Conservation (phyloP, 1,140 invertebrate genomes). For the Monochamus saltuarius region DNA sequence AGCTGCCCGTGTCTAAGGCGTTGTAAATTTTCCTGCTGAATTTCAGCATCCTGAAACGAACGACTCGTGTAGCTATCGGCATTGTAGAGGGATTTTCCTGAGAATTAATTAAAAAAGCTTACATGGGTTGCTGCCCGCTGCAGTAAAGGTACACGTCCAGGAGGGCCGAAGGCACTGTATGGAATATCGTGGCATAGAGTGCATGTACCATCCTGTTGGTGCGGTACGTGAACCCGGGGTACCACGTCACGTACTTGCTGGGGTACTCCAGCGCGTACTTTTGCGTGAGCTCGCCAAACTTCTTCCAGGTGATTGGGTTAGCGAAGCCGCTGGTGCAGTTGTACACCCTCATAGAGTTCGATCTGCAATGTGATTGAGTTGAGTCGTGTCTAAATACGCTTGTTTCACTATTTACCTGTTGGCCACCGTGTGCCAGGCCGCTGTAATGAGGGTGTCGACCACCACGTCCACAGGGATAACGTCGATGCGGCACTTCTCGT, state of each 20-base stretch:
- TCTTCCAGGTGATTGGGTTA: slow-evolving; percentile 83
- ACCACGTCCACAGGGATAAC: slow-evolving; percentile 90
- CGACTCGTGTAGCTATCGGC: too few species aligned
- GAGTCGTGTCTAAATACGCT: background rate
- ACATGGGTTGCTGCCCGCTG: slow-evolving; percentile 78
- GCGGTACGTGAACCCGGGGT: slow-evolving; percentile 78
- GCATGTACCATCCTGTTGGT: slow-evolving; percentile 71
- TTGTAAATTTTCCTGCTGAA: slow-evolving; percentile 77
- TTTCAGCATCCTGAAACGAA: slow-evolving; percentile 73
- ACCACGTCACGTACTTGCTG: slow-evolving; percentile 82
- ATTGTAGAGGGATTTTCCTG: too few species aligned
- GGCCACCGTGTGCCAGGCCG: slow-evolving; percentile 73
- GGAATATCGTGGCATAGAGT: slow-evolving; percentile 69
- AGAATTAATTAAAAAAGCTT: too few species aligned
- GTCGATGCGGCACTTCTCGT: slow-evolving; percentile 73
- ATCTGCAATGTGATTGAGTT: slow-evolving; percentile 37
- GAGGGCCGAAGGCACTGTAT: slow-evolving; percentile 77
- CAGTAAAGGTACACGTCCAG: slow-evolving; percentile 71
- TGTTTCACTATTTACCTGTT: slow-evolving; percentile 53
- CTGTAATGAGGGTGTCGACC: slow-evolving; percentile 82
- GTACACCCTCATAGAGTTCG: slow-evolving; percentile 72
- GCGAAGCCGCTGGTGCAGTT: slow-evolving; percentile 86
- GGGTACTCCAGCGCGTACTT: slow-evolving; percentile 74
- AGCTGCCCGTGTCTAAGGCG: slow-evolving; percentile 62
- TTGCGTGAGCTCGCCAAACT: slow-evolving; percentile 67